These are phyloP conservation scores for Lophius piscatorius DNA, from an alignment of 2,113 vertebrate genomes.

Conservation along the genomic window DNA sequence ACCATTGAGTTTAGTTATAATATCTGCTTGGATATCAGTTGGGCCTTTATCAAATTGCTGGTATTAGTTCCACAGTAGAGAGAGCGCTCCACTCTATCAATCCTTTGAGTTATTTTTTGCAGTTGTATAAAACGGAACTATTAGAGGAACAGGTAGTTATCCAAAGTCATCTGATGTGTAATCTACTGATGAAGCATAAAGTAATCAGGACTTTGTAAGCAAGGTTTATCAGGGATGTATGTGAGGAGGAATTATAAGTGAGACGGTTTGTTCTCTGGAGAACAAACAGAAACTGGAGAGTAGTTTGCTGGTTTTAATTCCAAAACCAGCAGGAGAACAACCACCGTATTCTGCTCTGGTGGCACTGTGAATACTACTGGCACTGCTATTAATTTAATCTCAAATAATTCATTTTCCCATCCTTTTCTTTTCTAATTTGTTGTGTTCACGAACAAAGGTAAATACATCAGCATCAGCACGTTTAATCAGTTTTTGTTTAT, in stretches of 20 bases:
- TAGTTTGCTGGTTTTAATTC: neutral
- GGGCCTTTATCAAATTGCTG: conserved; percentile 11
- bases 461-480: too few relatives aligned
- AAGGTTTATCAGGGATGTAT: conserved; percentile 12
- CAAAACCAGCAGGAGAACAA: neutral
- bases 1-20: conserved; percentile 8
- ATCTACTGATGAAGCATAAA: conserved; percentile 24
- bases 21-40: conserved; percentile 5
- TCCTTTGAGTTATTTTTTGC: neutral
- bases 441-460: too few relatives aligned
- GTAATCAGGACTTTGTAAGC: conserved; percentile 12
- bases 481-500: too few relatives aligned
- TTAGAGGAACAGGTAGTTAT: conserved; percentile 26
- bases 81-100: neutral
- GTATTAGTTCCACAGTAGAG: neutral
- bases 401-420: neutral
- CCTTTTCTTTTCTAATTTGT: neutral
- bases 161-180: conserved; percentile 11
- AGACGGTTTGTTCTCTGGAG: neutral
- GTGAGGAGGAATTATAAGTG: conserved; percentile 35
- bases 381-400: neutral
- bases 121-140: neutral
- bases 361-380: neutral
- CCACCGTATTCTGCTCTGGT: neutral
- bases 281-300: neutral